Conservation (phyloP, 2,888 invertebrate genomes). For the Steromphala cineraria region DNA sequence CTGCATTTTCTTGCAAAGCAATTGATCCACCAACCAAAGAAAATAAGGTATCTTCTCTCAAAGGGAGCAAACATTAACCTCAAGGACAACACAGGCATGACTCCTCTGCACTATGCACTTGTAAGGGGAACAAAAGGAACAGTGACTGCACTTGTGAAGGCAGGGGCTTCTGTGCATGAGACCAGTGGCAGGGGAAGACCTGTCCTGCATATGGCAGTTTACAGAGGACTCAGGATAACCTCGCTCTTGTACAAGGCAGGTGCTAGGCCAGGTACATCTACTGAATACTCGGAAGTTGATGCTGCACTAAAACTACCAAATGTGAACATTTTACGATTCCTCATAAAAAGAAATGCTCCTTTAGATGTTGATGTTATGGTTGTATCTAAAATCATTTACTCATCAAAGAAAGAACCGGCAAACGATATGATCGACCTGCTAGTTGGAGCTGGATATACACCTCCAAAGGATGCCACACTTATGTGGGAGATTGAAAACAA, state of each 20-base stretch:
- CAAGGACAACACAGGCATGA: not conserved
- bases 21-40: not conserved
- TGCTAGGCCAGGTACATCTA: not conserved
- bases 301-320: not conserved
- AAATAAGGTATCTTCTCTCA: not conserved
- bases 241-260: not conserved
- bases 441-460: not conserved
- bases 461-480: too few relatives aligned
- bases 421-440: not conserved
- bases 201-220: conserved; percentile 3
- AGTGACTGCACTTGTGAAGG: not conserved
- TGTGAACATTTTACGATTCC: not conserved
- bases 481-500: too few relatives aligned
- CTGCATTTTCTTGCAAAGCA: not conserved
- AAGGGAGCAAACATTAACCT: not conserved
- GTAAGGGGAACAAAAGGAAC: not conserved
- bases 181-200: not conserved
- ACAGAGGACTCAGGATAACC: not conserved
- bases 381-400: too few relatives aligned
- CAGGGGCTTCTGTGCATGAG: not conserved
- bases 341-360: not conserved
- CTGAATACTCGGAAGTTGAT: not conserved
- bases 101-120: not conserved
- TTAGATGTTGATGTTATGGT: not conserved
- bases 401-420: too few relatives aligned